Conservation (phyloP, 2,888 invertebrate genomes). For the Nomada ferruginata region DNA sequence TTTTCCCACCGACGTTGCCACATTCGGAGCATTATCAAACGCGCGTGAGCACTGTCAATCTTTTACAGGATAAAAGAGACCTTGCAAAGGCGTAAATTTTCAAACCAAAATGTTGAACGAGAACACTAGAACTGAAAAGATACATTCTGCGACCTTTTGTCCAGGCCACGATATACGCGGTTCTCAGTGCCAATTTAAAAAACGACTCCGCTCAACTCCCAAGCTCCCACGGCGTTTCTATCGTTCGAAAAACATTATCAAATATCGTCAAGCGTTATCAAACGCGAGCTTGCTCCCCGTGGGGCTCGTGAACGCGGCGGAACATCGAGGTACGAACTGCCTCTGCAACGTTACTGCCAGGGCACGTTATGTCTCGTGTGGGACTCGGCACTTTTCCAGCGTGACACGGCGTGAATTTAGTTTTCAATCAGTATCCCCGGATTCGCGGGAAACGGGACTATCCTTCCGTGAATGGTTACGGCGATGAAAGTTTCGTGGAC, state of each 20-base stretch:
- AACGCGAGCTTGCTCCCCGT: background rate
- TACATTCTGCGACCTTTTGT: too few species aligned
- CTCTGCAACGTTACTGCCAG: conserved; percentile 4
- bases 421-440: conserved; percentile 29
- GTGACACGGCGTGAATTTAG: conserved; percentile 3
- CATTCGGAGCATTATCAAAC: background rate
- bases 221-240: background rate
- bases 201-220: background rate
- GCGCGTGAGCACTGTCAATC: background rate
- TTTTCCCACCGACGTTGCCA: conserved; percentile 7
- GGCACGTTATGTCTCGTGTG: conserved; percentile 1
- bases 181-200: background rate
- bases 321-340: conserved; percentile 22
- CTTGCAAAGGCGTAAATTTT: background rate
- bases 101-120: too few species aligned
- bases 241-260: background rate
- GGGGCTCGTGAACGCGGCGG: background rate
- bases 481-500: conserved; percentile 50
- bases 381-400: background rate
- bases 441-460: conserved; percentile 22
- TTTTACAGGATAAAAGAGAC: background rate
- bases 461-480: conserved; percentile 27
- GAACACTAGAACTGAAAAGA: too few species aligned
- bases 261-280: conserved; percentile 19
- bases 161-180: too few species aligned